These are phyloP conservation scores for Prinia subflava DNA, from an alignment of 2,113 vertebrate species.

Conservation along the genomic window DNA sequence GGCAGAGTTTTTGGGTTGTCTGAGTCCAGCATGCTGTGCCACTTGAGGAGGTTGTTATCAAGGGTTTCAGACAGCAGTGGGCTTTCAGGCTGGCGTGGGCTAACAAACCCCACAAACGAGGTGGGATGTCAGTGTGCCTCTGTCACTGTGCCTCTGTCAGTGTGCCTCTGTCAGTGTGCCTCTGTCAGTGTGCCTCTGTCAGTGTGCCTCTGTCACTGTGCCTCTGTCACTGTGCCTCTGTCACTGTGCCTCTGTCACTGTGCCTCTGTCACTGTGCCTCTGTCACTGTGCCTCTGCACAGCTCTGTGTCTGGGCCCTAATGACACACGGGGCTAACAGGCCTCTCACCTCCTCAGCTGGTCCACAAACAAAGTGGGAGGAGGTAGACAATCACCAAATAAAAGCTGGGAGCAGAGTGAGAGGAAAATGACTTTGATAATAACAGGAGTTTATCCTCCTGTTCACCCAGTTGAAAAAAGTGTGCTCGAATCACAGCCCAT, in stretches of 20 bases:
- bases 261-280: no score
- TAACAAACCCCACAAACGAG: background rate
- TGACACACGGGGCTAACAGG: background rate
- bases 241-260: no score
- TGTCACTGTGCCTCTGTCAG: background rate
- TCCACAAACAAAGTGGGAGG: background rate
- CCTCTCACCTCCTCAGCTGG: background rate
- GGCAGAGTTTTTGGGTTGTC: background rate
- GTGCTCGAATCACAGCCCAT: background rate
- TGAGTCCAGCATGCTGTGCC: background rate
- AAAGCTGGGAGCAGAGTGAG: background rate
- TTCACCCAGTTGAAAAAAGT: background rate
- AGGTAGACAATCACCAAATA: background rate
- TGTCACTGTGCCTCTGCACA: background rate
- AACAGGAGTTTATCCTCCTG: background rate
- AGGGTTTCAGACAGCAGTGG: background rate
- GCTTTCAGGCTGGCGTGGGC: background rate
- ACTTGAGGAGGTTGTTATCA: background rate
- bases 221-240: no score
- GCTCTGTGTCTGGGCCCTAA: background rate
- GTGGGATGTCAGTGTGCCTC: background rate
- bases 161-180: background rate
- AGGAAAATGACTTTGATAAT: background rate
- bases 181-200: no score
- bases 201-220: no score